phyloP scores from a whole-genome alignment of 1,140 invertebrate species.

The Callitettix versicolor region DNA sequence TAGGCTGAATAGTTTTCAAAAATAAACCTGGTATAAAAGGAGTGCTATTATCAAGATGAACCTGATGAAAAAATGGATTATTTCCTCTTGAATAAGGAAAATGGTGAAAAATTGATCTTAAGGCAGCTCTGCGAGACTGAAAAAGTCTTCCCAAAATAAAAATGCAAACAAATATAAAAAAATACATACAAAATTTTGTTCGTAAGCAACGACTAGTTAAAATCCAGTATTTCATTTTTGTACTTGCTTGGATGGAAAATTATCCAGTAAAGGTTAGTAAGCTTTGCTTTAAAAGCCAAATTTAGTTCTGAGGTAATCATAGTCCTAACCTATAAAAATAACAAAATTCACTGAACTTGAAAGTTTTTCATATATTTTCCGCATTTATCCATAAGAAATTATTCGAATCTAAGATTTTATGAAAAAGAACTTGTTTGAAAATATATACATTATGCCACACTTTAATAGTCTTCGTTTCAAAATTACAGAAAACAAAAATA shows the following conservation, averaged over 20 bases:
- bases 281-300: too few relatives aligned
- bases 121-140: slow-evolving; percentile 1
- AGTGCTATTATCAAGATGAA: slow-evolving; percentile 9
- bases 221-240: slow-evolving; percentile 18
- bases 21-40: slow-evolving; percentile 24
- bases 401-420: too few relatives aligned
- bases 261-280: too few relatives aligned
- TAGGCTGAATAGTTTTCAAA: slow-evolving; percentile 29
- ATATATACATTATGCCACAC: too few relatives aligned
- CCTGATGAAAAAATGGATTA: slow-evolving; percentile 6
- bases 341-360: too few relatives aligned
- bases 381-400: too few relatives aligned
- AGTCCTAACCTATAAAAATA: too few relatives aligned
- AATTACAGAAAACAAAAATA: too few relatives aligned
- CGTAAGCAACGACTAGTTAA: slow-evolving; percentile 14
- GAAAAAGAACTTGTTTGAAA: too few relatives aligned
- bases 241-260: not conserved
- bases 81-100: slow-evolving; percentile 8
- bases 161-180: slow-evolving; percentile 13
- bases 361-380: too few relatives aligned
- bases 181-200: slow-evolving; percentile 13
- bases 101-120: slow-evolving; percentile 8
- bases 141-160: slow-evolving; percentile 12
- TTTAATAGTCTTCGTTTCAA: too few relatives aligned
- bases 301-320: too few relatives aligned